phyloP scores from a whole-genome alignment of 2,888 invertebrate species.

The Melipona beecheii region DNA sequence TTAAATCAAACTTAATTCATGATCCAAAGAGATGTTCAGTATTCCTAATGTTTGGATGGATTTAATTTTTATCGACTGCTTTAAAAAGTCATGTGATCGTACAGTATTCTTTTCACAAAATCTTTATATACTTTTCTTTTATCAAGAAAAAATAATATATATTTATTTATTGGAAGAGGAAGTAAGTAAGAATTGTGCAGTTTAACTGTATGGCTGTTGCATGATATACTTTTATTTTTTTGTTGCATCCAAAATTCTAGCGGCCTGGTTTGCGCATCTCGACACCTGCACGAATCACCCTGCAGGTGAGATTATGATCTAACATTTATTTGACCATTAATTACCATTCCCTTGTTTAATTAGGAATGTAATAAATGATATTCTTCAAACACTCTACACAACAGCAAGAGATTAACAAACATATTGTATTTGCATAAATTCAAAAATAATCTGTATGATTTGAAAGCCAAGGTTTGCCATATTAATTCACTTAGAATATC shows the following conservation, averaged over 20 bases:
- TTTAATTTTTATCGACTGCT: background rate
- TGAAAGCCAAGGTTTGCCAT: background rate
- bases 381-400: conserved; percentile 6
- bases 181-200: background rate
- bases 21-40: conserved; percentile 36
- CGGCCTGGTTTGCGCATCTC: conserved; percentile 78
- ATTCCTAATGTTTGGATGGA: conserved; percentile 11
- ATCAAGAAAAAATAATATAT: background rate
- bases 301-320: conserved; percentile 81
- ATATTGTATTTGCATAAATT: conserved; percentile 28
- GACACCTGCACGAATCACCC: conserved; percentile 78
- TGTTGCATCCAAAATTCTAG: conserved; percentile 79
- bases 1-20: background rate
- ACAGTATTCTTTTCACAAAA: conserved; percentile 18
- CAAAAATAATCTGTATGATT: conserved; percentile 15
- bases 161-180: conserved; percentile 5
- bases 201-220: conserved; percentile 58
- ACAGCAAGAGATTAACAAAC: conserved; percentile 43
- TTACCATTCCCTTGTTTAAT: background rate
- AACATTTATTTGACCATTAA: conserved; percentile 41
- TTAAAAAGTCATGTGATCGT: background rate
- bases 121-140: conserved; percentile 20
- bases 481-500: conserved; percentile 14
- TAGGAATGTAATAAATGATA: background rate
- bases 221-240: conserved; percentile 71